phyloP scores from a whole-genome alignment of 2,113 vertebrate genomes.

The Grammomys surdaster region DNA sequence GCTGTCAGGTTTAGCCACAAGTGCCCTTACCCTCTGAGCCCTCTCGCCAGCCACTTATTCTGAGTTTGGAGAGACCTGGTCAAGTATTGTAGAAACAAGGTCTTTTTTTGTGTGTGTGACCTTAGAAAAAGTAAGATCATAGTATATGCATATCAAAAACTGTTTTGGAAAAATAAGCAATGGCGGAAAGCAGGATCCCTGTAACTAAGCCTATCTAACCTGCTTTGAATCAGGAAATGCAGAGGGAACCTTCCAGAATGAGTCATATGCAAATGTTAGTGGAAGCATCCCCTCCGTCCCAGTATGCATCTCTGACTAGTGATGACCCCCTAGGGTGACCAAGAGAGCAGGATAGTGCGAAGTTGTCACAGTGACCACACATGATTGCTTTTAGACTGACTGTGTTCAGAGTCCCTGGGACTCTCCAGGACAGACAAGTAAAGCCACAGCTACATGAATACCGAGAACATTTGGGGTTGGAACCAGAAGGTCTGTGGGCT shows the following conservation, averaged over 20 bases:
- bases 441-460: not conserved
- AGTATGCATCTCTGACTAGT: not conserved
- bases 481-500: not conserved
- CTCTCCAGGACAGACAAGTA: not conserved
- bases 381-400: not conserved
- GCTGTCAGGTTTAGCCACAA: not conserved
- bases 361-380: too few relatives aligned
- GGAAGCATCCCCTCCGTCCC: not conserved
- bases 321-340: too few relatives aligned
- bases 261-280: not conserved
- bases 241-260: not conserved
- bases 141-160: not conserved
- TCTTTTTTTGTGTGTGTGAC: not conserved
- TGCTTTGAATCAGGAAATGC: constrained; percentile 52
- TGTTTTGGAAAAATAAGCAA: not conserved
- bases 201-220: constrained; percentile 27
- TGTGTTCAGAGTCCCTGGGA: not conserved
- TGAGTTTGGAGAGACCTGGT: not conserved
- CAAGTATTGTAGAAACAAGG: not conserved
- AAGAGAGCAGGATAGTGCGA: not conserved
- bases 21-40: not conserved
- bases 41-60: not conserved
- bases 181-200: not conserved
- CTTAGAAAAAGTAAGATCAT: not conserved
- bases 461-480: not conserved